Base-by-base conservation (phyloP, 2,113 vertebrate genomes). In the Agelaius phoeniceus region DNA sequence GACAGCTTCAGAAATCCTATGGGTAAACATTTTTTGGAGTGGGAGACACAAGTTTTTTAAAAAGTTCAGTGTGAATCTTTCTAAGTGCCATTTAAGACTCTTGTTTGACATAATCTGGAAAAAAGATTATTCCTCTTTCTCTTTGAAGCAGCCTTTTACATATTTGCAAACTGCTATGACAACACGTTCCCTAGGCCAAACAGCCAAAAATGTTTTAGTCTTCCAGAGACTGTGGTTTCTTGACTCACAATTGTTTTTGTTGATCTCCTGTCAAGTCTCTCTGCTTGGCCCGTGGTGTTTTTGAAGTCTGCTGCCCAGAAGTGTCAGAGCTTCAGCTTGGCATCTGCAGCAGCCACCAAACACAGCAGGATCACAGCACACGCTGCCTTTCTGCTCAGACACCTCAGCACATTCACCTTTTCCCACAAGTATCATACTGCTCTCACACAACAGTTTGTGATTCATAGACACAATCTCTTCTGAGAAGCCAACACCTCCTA, bases 281-380 rank as follows among this genome's bases (percentile, higher is more conserved):
- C 82, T 0, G 0, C 66, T 72, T 61, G 62, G 39, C 66, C 52
- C 0, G 2, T 3, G 7, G 66, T 10, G 19, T 14, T 84, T 91
- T 82, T 87, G 74, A 87, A 78, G 78, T 46, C 48, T 4, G 5
- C 69, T 84, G 85, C 74, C 73, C 77, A 81, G 69, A 81, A 91
- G 68, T 8, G 43, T 55, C 17, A 18, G 65, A 82, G 82, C 67
- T 93, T 63, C 82, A 79, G 62, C 67, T 30, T 68, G 85, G 71
- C 61, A 43, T 2, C 73, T 10, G 65, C 51, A 33, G 15, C 35
- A n/a, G 52, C 31, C 84, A 41, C 80, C 13, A 27, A 63, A 48
- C 4, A 17, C 83, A 92, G 80, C 35, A 33, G 80, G 72, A 59
- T 51, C 14, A 57, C 44, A 51, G 54, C 81, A 48, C 87, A 28